These are phyloP conservation scores for Nibea albiflora DNA, from an alignment of 2,113 vertebrate species.

Conservation along the genomic window DNA sequence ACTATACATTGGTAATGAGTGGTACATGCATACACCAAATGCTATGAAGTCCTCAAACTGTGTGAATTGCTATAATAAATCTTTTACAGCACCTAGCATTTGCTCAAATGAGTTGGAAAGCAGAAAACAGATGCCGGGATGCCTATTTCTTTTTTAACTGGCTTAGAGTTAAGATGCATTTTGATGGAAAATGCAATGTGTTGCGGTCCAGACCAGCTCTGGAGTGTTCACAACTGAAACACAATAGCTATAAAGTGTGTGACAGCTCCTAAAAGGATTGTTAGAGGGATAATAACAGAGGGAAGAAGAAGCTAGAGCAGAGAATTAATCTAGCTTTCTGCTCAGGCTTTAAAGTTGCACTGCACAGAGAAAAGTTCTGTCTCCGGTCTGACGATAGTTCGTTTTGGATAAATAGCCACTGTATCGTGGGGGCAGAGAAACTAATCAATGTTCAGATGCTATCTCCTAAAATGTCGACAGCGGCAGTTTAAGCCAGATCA, in stretches of 20 bases:
- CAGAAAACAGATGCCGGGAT: conserved; percentile 39
- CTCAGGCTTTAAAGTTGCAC: conserved; percentile 78
- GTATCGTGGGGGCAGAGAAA: conserved; percentile 69
- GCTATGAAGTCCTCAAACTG: conserved; percentile 37
- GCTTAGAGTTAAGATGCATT: conserved; percentile 59
- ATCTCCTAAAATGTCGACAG: conserved; percentile 76
- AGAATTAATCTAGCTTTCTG: conserved; percentile 80
- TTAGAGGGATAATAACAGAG: conserved; percentile 81
- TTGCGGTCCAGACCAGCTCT: conserved; percentile 43
- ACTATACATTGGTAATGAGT: conserved; percentile 20
- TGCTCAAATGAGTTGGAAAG: conserved; percentile 33
- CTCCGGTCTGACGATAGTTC: conserved; percentile 65
- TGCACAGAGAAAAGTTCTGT: conserved; percentile 69
- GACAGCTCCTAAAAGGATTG: conserved; percentile 84
- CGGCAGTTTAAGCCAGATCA: conserved; percentile 74
- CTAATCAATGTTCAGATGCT: conserved; percentile 80
- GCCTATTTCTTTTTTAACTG: conserved; percentile 58
- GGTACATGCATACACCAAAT: background rate
- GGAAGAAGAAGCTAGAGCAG: conserved; percentile 70
- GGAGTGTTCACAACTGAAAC: conserved; percentile 66
- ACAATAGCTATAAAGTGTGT: conserved; percentile 80
- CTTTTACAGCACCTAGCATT: conserved; percentile 18
- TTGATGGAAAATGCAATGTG: conserved; percentile 67
- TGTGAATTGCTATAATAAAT: conserved; percentile 23
- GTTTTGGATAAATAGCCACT: conserved; percentile 78